Conservation (phyloP, 2,888 invertebrate species). For the Imbricaverruca yamaguchii region DNA sequence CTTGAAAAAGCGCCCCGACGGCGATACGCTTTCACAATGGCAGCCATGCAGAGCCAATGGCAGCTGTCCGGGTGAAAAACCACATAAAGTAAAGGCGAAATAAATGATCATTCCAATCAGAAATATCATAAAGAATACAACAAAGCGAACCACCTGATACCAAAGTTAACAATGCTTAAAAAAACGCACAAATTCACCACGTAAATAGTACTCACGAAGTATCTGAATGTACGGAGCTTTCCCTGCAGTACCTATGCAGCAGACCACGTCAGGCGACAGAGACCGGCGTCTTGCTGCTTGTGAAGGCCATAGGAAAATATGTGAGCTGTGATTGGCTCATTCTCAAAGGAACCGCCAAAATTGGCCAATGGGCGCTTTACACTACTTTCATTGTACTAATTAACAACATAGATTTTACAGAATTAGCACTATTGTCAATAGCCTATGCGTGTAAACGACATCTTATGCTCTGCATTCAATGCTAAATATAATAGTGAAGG, state of each 20-base stretch:
- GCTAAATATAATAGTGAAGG: too few relatives aligned
- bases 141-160: not conserved
- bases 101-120: not conserved
- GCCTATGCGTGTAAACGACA: too few relatives aligned
- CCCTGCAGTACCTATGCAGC: not conserved
- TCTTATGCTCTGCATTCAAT: too few relatives aligned
- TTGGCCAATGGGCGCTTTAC: not conserved
- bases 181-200: not conserved
- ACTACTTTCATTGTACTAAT: not conserved
- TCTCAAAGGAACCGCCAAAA: not conserved
- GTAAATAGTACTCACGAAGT: not conserved
- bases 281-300: not conserved
- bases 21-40: not conserved
- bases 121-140: not conserved
- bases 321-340: not conserved
- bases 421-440: not conserved
- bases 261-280: not conserved
- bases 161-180: not conserved
- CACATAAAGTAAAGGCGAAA: not conserved
- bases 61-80: not conserved
- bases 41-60: conserved; percentile 1
- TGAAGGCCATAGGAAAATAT: not conserved
- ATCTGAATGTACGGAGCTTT: not conserved
- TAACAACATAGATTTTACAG: not conserved
- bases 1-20: not conserved